Conservation (phyloP, 2,113 vertebrate genomes). For the Anoura caudifer region DNA sequence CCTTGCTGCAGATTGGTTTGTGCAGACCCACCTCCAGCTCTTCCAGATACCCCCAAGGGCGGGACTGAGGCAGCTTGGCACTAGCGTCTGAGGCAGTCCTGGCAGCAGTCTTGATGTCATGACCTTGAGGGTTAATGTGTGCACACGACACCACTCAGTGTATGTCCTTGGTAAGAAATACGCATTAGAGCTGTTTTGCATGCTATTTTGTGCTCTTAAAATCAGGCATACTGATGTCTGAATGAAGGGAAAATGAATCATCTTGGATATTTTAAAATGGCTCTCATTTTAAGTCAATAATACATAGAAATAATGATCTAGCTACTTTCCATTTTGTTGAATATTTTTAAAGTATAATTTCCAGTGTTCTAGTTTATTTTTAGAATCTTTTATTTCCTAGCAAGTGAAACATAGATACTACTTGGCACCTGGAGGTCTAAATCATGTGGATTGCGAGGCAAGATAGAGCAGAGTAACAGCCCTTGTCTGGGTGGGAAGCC, state of each 20-base stretch:
- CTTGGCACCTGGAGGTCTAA: background rate
- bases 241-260: background rate
- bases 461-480: background rate
- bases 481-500: background rate
- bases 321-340: background rate
- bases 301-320: background rate
- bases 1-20: conserved; percentile 40
- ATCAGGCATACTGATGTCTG: background rate
- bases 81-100: background rate
- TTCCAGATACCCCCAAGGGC: background rate
- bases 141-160: background rate
- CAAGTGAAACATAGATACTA: background rate
- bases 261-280: background rate
- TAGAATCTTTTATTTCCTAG: background rate
- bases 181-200: background rate
- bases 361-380: background rate
- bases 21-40: background rate
- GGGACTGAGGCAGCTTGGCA: background rate
- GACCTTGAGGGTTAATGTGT: background rate
- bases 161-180: background rate
- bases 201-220: background rate
- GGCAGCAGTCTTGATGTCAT: background rate
- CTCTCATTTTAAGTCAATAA: background rate
- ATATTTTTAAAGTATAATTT: background rate
- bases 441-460: background rate